These are phyloP conservation scores for Phrynosoma platyrhinos DNA, from an alignment of 2,113 vertebrate species.

Conservation along the genomic window DNA sequence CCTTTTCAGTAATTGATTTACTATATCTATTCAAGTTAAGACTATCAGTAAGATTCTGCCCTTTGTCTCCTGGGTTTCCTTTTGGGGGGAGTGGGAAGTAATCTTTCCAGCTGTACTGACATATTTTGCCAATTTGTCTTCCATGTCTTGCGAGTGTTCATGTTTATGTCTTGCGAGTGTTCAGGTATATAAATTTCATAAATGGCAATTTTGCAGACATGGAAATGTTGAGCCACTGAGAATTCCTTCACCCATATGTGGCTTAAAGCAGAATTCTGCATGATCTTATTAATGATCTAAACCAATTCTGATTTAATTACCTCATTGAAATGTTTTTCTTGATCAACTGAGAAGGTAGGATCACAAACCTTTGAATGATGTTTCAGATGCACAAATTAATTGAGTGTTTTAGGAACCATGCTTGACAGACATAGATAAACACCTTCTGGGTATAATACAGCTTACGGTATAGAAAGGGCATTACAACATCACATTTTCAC, in stretches of 20 bases:
- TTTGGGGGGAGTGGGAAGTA: no score
- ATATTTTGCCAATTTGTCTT: no score
- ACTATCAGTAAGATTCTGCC: no score
- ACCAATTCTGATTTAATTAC: not conserved
- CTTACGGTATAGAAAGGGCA: not conserved
- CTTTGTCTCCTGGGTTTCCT: no score
- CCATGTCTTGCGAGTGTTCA: not conserved
- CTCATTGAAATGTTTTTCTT: not conserved
- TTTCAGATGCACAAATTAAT: not conserved
- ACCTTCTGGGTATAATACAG: not conserved
- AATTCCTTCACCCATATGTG: not conserved
- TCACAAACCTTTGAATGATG: not conserved
- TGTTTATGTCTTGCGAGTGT: not conserved
- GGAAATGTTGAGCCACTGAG: not conserved
- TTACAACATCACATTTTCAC: not conserved
- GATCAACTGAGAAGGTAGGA: not conserved
- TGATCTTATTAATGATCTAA: not conserved
- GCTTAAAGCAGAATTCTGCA: not conserved
- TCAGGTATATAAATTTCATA: not conserved
- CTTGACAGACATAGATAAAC: not conserved
- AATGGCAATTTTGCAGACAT: not conserved
- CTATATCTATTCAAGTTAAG: no score
- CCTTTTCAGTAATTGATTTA: no score
- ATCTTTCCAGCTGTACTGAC: no score
- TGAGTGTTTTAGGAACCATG: not conserved